Percentiles rank a stretch among this genome's conserved stretches.
Evolutionary conservation across 2,888 invertebrate species (phyloP).

Genomic region (Epsilonema sp.): DNA sequence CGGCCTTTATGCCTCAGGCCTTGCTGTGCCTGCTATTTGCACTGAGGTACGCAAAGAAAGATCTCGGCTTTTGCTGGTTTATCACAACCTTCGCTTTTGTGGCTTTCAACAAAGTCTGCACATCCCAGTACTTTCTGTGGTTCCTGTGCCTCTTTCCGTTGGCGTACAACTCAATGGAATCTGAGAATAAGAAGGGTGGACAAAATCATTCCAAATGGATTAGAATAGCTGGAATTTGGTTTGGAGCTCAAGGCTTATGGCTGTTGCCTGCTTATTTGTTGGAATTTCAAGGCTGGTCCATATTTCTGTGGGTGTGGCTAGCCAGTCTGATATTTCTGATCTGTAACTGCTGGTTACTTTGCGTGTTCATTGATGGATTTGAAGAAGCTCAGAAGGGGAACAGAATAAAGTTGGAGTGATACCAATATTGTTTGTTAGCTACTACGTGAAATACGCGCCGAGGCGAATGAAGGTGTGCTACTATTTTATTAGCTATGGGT

Average conservation of each 20-base stretch:
- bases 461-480: no score
- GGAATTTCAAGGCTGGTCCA: slow-evolving; percentile 65
- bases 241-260: slow-evolving; percentile 59
- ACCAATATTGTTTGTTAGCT: no score
- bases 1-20: slow-evolving; percentile 23
- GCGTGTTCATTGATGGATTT: neutral
- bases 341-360: slow-evolving; percentile 43
- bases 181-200: slow-evolving; percentile 14
- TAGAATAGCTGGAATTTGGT: slow-evolving; percentile 37
- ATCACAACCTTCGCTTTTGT: slow-evolving; percentile 67
- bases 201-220: neutral
- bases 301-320: slow-evolving; percentile 62
- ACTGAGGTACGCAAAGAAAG: slow-evolving; percentile 22
- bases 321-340: slow-evolving; percentile 62
- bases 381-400: no score
- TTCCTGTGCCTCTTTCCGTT: slow-evolving; percentile 69
- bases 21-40: slow-evolving; percentile 13
- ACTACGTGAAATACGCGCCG: no score
- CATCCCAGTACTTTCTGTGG: slow-evolving; percentile 90
- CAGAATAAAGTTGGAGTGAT: no score
- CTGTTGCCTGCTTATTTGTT: slow-evolving; percentile 67
- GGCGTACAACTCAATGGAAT: no score
- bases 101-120: slow-evolving; percentile 78
- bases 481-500: no score
- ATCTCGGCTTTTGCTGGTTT: slow-evolving; percentile 65